Conservation (phyloP, 2,888 invertebrate genomes). For the Taphrorychus bicolor region DNA sequence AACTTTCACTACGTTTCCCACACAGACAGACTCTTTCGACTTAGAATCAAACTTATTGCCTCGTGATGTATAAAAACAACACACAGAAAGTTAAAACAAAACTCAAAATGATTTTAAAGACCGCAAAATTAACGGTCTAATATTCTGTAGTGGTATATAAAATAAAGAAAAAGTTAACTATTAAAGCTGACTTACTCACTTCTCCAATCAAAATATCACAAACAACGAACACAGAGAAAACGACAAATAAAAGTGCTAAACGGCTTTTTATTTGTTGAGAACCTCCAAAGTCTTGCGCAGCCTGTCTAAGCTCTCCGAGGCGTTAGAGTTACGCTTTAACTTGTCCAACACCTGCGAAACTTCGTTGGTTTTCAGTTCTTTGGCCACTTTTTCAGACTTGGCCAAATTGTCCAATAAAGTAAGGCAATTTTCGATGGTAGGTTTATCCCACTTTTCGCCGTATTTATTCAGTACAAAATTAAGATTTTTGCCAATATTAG, state of each 20-base stretch:
- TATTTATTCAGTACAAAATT: constrained; percentile 54
- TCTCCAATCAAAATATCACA: background rate
- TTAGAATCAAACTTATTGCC: background rate
- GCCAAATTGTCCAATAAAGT: constrained; percentile 52
- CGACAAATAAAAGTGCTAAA: background rate
- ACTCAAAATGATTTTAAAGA: no score
- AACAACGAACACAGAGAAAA: background rate
- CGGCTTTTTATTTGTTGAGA: background rate
- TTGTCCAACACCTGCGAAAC: constrained; percentile 46
- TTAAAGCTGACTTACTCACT: background rate
- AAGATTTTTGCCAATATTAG: constrained; percentile 55
- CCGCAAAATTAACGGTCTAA: no score
- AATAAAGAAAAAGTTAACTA: no score
- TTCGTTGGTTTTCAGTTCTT: constrained; percentile 49
- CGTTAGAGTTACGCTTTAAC: constrained; percentile 45
- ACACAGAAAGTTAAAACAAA: no score
- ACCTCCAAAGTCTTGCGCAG: background rate
- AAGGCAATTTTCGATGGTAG: constrained; percentile 53
- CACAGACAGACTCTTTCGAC: background rate
- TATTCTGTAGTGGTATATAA: no score
- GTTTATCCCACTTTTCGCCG: constrained; percentile 54
- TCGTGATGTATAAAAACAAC: no score
- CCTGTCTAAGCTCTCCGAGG: constrained; percentile 12
- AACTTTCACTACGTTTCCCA: background rate
- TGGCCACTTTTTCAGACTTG: constrained; percentile 44